These are phyloP conservation scores for Heteronetta atricapilla DNA, from an alignment of 2,113 vertebrate species.

Conservation along the genomic window DNA sequence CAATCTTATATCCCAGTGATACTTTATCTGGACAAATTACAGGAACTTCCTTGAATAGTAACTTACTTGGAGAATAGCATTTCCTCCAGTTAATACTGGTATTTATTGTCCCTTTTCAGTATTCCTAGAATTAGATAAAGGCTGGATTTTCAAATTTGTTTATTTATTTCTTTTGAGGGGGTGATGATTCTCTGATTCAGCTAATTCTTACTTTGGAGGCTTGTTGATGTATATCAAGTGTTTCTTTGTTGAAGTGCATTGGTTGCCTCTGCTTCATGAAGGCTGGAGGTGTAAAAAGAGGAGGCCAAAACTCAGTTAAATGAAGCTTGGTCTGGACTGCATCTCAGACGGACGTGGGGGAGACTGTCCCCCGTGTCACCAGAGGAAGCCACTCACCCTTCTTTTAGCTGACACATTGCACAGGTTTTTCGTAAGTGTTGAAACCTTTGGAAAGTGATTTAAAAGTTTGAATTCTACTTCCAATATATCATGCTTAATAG, in stretches of 20 bases:
- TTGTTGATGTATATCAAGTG: neutral
- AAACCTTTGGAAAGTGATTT: neutral
- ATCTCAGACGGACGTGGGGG: neutral
- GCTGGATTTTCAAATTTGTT: neutral
- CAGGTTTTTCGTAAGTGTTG: neutral
- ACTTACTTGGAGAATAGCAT: neutral
- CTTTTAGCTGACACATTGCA: neutral
- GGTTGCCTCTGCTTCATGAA: neutral
- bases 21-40: neutral
- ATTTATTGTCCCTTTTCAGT: neutral
- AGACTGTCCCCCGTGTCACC: neutral
- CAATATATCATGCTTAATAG: neutral
- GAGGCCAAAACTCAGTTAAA: neutral
- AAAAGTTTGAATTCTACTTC: neutral
- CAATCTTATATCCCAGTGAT: neutral
- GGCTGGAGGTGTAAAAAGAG: neutral
- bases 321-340: neutral
- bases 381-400: neutral
- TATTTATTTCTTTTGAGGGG: neutral
- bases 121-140: constrained; percentile 1
- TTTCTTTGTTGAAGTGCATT: neutral
- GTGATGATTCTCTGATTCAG: neutral
- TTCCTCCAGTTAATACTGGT: neutral
- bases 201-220: neutral
- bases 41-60: neutral